Evolutionary conservation across 2,113 vertebrate species (phyloP), one percentile per base, ranked within the genome.

Genomic region (Dromaius novaehollandiae): DNA sequence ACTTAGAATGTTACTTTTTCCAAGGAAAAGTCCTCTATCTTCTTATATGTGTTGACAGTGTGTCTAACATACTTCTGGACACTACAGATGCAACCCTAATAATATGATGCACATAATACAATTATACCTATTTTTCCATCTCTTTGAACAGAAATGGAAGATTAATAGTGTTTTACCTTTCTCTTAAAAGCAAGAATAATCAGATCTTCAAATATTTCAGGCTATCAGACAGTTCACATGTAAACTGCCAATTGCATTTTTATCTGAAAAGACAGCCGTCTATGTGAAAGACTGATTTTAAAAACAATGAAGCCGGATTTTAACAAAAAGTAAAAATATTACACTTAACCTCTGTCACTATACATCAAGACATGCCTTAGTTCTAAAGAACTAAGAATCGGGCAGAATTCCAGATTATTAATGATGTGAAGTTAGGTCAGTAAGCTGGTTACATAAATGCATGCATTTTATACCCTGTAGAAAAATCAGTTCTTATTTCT

Each of bases 401-500:
- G 86, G 87, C 84, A 91, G 73, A 30, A 82, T 50, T 93, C 88
- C 89, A 93, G 69, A 70, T 82, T 80, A 85, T 40, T 93, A 94
- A 85, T 66, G 1, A 90, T n/a, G 12, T 66, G 60, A 89, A 94
- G 82, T 93, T 64, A 90, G 92, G 32, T 80, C 79, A 75, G 42
- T 78, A 89, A 94, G 6, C 19, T 86, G 81, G 21, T 92, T 92
- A 97, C 7, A 95, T 82, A 96, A 84, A 94, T 65, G 25, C 60
- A 89, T 42, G 42, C 11, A 80, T 21, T 74, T 91, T 78, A 80
- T 24, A 76, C 56, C 11, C 60, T 80, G 53, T 19, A 86, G 36
- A 88, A 96, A 88, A 94, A 44, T 30, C 32, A 69, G 28, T 65
- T 82, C 11, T 46, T 80, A 26, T 22, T 84, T 68, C 63, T 77